phyloP scores from a whole-genome alignment of 2,113 vertebrate genomes.

The Hipposideros armiger region DNA sequence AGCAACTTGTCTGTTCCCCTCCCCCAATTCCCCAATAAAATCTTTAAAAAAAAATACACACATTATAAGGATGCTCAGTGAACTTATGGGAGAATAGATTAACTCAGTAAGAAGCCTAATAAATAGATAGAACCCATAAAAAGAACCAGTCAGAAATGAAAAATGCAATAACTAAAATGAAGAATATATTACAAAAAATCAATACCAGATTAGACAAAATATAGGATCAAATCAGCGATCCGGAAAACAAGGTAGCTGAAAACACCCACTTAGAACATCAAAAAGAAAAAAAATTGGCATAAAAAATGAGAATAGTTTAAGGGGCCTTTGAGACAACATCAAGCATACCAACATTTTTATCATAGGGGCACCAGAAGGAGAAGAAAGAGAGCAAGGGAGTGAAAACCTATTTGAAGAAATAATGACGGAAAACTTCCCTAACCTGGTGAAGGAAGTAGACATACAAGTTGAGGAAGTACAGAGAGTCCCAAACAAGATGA shows the following conservation, averaged over 20 bases:
- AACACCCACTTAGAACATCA: neutral
- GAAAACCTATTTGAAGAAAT: no score
- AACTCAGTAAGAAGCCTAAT: neutral
- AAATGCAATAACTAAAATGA: neutral
- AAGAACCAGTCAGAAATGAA: neutral
- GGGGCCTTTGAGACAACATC: neutral
- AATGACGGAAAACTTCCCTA: no score
- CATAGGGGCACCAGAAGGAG: no score
- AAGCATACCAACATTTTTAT: neutral
- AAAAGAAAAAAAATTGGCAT: neutral
- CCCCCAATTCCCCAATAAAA: no score
- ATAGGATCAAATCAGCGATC: neutral
- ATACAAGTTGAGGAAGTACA: neutral
- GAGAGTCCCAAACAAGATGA: neutral
- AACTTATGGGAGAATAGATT: neutral
- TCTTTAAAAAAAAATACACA: neutral
- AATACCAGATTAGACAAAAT: neutral
- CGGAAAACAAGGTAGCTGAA: neutral
- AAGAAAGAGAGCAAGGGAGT: no score
- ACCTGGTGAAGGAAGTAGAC: neutral
- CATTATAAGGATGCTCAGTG: neutral
- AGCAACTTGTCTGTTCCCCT: no score
- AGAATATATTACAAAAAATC: neutral
- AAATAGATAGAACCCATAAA: neutral
- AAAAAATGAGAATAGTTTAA: neutral